Evolutionary conservation across 35 echinoderm and acorn worm genomes (phyloP).

Genomic region (Patiria miniata): DNA sequence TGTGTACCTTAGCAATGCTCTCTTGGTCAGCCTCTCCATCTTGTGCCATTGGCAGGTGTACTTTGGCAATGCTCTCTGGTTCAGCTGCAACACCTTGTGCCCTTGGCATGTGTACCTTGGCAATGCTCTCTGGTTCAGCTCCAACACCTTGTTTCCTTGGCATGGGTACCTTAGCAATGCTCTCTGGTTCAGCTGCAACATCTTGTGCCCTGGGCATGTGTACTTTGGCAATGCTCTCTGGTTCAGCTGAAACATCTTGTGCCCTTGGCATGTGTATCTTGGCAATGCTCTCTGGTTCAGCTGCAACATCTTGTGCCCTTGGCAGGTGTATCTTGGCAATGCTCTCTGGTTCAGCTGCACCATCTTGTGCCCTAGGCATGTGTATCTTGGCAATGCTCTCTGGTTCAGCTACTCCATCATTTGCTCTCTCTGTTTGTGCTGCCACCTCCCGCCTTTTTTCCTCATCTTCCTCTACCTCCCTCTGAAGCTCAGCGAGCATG

Average conservation of each 20-base stretch:
- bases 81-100: neutral
- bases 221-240: too few relatives aligned
- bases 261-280: too few relatives aligned
- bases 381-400: neutral
- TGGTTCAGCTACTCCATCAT: neutral
- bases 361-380: neutral
- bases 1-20: neutral
- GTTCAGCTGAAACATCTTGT: neutral
- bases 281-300: neutral
- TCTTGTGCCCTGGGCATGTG: neutral
- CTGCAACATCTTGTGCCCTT: neutral
- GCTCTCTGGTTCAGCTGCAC: too few relatives aligned
- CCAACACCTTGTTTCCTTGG: too few relatives aligned
- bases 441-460: neutral
- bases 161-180: neutral
- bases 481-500: conserved; percentile 47
- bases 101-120: neutral
- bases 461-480: conserved; percentile 27
- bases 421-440: neutral
- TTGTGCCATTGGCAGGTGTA: neutral
- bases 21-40: neutral
- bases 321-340: too few relatives aligned
- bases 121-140: neutral
- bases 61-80: neutral
- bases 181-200: neutral